Evolutionary conservation across 2,113 vertebrate genomes (phyloP).

Genomic region (Gavialis gangeticus): DNA sequence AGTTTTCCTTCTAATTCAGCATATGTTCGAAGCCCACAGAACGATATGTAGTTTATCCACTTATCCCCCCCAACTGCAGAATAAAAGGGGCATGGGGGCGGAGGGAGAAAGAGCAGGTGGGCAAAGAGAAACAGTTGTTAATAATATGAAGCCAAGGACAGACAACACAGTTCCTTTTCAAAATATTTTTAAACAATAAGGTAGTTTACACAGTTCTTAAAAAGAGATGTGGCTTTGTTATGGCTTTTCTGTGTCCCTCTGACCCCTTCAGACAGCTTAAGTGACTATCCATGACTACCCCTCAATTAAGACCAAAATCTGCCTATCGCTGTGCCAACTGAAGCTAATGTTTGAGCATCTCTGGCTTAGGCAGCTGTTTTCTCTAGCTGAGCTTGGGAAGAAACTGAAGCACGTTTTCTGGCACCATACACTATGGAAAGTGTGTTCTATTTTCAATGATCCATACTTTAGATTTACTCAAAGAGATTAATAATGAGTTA

Average conservation of each 20-base stretch:
- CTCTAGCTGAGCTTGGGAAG: neutral
- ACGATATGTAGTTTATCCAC: slow-evolving; percentile 98
- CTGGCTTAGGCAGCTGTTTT: accelerated
- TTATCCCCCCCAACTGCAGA: slow-evolving; percentile 90
- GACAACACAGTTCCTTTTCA: neutral
- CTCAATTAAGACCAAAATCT: neutral
- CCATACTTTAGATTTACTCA: neutral
- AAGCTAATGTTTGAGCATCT: neutral
- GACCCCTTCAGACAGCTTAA: neutral
- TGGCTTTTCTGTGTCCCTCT: neutral
- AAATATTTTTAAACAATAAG: neutral
- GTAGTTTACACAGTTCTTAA: neutral
- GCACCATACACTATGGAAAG: neutral
- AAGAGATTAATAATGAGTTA: neutral
- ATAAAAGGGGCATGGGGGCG: neutral
- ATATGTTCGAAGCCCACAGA: slow-evolving; percentile 93
- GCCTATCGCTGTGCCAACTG: accelerated
- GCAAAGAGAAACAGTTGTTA: neutral
- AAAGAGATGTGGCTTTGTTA: neutral
- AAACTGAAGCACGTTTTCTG: slow-evolving; percentile 19
- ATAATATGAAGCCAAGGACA: neutral
- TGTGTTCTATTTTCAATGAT: neutral
- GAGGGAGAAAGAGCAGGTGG: neutral
- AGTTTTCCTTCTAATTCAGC: slow-evolving; percentile 91
- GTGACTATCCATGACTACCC: neutral